Evolutionary conservation across 1,140 invertebrate genomes (phyloP).

Genomic region (Neomicropteryx cornuta): DNA sequence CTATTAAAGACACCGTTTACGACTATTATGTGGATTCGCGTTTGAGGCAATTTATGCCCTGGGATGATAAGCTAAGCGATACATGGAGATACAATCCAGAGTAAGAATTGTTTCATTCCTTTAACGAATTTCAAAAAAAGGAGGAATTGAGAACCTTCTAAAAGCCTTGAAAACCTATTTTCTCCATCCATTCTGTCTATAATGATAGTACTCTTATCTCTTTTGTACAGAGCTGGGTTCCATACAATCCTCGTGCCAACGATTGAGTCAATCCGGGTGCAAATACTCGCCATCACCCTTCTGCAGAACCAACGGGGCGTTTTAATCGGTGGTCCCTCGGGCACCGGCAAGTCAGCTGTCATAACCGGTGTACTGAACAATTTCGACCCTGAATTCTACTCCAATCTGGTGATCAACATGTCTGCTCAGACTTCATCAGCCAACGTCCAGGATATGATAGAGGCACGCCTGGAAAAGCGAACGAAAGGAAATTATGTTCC

Average conservation of each 20-base stretch:
- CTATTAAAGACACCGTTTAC: slow-evolving; percentile 73
- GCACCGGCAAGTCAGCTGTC: slow-evolving; percentile 72
- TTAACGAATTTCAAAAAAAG: neutral
- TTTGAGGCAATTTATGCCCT: slow-evolving; percentile 54
- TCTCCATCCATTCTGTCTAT: neutral
- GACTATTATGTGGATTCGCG: slow-evolving; percentile 74
- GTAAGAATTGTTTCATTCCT: slow-evolving; percentile 27
- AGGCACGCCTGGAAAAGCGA: slow-evolving; percentile 68
- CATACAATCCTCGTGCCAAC: slow-evolving; percentile 76
- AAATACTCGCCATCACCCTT: slow-evolving; percentile 54
- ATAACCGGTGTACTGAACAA: slow-evolving; percentile 52
- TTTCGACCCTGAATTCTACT: slow-evolving; percentile 52
- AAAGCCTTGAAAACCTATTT: neutral
- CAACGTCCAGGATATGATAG: slow-evolving; percentile 68
- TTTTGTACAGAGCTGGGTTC: slow-evolving; percentile 53
- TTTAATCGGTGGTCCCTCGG: slow-evolving; percentile 65
- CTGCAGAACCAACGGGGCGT: slow-evolving; percentile 53
- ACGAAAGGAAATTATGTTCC: slow-evolving; percentile 73
- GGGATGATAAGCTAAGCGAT: slow-evolving; percentile 63
- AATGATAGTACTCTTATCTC: neutral
- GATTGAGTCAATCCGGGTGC: slow-evolving; percentile 69
- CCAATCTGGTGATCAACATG: slow-evolving; percentile 66
- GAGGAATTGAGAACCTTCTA: neutral
- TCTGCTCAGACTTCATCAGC: slow-evolving; percentile 71
- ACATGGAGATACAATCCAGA: slow-evolving; percentile 58